Conservation (phyloP, 2,113 vertebrate genomes). For the Hippocampus mohnikei region DNA sequence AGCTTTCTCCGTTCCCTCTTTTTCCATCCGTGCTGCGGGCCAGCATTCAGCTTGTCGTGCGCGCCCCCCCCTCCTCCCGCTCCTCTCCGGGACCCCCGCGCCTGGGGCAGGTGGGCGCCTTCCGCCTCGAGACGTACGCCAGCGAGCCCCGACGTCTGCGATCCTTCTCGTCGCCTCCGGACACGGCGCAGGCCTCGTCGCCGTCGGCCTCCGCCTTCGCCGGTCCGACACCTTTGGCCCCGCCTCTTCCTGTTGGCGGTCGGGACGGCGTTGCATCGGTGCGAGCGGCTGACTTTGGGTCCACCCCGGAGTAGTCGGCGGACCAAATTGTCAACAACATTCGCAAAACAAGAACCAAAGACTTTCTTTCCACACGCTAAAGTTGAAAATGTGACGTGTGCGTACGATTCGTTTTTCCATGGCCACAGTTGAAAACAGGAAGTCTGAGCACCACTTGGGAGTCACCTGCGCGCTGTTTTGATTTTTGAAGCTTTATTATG, state of each 20-base stretch:
- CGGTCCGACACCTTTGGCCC: neutral
- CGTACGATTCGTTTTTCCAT: too few relatives aligned
- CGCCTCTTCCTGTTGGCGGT: neutral
- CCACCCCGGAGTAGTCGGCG: too few relatives aligned
- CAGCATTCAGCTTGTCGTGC: slow-evolving; percentile 72
- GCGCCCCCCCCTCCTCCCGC: neutral
- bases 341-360: too few relatives aligned
- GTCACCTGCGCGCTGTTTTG: too few relatives aligned
- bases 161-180: slow-evolving; percentile 79
- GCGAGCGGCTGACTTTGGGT: too few relatives aligned
- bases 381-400: too few relatives aligned
- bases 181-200: slow-evolving; percentile 47
- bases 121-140: slow-evolving; percentile 83
- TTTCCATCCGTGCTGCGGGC: neutral
- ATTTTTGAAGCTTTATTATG: too few relatives aligned
- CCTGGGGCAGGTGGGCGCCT: slow-evolving; percentile 61
- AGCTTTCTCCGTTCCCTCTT: neutral
- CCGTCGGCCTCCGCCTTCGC: neutral
- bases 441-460: too few relatives aligned
- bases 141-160: slow-evolving; percentile 83
- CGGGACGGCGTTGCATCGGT: neutral
- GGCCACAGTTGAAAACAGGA: too few relatives aligned
- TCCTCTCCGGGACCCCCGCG: slow-evolving; percentile 25
- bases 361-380: too few relatives aligned
- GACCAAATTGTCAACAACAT: too few relatives aligned